These are phyloP conservation scores for Bryconaethiops microstoma DNA, from an alignment of 2,797 vertebrate species.

Conservation along the genomic window DNA sequence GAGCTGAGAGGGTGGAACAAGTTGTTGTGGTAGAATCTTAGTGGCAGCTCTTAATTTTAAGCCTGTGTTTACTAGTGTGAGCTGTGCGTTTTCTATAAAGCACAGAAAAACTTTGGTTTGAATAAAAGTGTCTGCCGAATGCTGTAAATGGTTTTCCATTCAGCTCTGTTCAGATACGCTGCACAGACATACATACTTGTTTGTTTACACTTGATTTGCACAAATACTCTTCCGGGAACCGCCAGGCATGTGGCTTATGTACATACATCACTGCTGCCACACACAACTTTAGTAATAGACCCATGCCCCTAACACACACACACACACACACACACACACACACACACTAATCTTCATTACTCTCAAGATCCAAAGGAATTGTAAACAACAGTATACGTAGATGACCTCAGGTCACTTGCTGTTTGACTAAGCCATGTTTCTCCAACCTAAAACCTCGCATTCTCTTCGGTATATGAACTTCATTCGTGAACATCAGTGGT, in stretches of 20 bases:
- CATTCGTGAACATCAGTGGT: not conserved
- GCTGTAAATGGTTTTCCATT: not conserved
- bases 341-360: not conserved
- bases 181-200: not conserved
- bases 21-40: no score
- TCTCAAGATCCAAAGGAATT: no score
- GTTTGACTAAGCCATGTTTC: not conserved
- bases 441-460: not conserved
- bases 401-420: not conserved
- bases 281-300: slow-evolving; percentile 1
- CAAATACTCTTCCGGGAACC: slow-evolving; percentile 8
- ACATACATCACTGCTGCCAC: not conserved
- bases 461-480: not conserved
- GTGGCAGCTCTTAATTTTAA: no score
- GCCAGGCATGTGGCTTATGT: not conserved
- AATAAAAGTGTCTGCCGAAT: no score
- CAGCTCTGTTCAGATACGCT: no score
- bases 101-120: no score
- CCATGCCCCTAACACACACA: no score
- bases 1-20: no score
- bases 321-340: no score
- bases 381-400: not conserved
- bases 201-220: not conserved
- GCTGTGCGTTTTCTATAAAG: no score
- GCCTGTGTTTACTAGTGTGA: no score